Evolutionary conservation across 2,113 vertebrate genomes (phyloP), one percentile per base, ranked within the genome.

Genomic region (Heteronetta atricapilla): DNA sequence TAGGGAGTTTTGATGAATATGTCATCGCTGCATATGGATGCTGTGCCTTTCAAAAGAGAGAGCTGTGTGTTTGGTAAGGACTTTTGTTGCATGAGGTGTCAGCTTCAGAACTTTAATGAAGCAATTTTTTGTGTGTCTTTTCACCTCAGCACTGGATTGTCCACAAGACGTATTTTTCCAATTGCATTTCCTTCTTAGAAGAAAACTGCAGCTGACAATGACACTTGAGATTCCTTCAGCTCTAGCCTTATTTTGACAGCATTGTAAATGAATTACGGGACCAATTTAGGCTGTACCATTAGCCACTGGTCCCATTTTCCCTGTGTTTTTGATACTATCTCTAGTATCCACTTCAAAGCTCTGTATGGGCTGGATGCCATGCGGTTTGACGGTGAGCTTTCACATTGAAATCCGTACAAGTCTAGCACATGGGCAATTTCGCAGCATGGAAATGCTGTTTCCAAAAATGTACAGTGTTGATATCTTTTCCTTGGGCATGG

Each of bases 401-500:
- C 63, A 75, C 67, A 80, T 18, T 92, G 84, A 95, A 97, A 96
- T 89, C 94, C n/a, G 0, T 66, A 67, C 50, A 79, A 93, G 95
- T 91, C 93, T 95, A 85, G 87, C 89, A 95, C 93, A 82, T 52
- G 55, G 78, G 72, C 50, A 73, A 77, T 94, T 95, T 95, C 75
- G 85, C 93, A 93, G 58, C 76, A 89, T 89, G 85, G 74, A 94
- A 93, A 77, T 82, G 8, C 80, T 77, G 63, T 66, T 90, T 93
- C 91, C 46, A 93, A 93, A 94, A 95, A 91, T 74, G 82, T 58
- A 34, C 53, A 50, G 62, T 87, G 78, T 93, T 2, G 1, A 10
- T 86, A 73, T 89, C 89, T 89, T 81, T 82, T 93, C 40, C 36
- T 88, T 77, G 93, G 84, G 93, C 91, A 82, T 38, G 36, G 29